Evolutionary conservation across 2,797 vertebrate genomes (phyloP).

Genomic region (Melanotaenia maccullochi): DNA sequence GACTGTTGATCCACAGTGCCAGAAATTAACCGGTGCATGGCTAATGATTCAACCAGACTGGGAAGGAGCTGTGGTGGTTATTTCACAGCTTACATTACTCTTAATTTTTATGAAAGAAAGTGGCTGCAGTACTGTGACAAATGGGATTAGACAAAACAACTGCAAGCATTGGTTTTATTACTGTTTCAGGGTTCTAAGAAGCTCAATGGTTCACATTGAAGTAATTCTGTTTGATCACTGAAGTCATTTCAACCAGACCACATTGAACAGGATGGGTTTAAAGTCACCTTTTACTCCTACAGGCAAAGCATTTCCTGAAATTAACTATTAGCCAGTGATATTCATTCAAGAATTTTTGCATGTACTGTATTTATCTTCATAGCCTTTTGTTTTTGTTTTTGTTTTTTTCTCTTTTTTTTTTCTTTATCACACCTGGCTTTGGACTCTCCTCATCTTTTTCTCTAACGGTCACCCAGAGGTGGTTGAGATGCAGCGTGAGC

Average conservation of each 20-base stretch:
- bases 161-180: slow-evolving; percentile 47
- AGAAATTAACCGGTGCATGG: slow-evolving; percentile 48
- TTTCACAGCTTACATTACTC: slow-evolving; percentile 64
- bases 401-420: background rate
- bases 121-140: slow-evolving; percentile 52
- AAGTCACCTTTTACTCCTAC: slow-evolving; percentile 43
- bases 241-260: slow-evolving; percentile 61
- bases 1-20: slow-evolving; percentile 58
- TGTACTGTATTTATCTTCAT: slow-evolving; percentile 71
- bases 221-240: slow-evolving; percentile 64
- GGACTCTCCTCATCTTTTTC: slow-evolving; percentile 11
- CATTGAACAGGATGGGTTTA: slow-evolving; percentile 41
- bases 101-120: slow-evolving; percentile 71
- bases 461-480: slow-evolving; percentile 25
- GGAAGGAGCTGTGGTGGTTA: slow-evolving; percentile 49
- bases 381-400: slow-evolving; percentile 20
- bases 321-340: slow-evolving; percentile 55
- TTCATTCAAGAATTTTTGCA: slow-evolving; percentile 63
- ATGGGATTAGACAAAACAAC: slow-evolving; percentile 63
- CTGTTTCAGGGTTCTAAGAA: slow-evolving; percentile 56
- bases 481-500: slow-evolving; percentile 32
- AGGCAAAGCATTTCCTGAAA: slow-evolving; percentile 50
- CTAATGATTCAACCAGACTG: slow-evolving; percentile 58
- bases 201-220: slow-evolving; percentile 67
- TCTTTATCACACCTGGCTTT: slow-evolving; percentile 38